Conservation (phyloP, 1,140 invertebrate genomes). For the Philotrypesis tridentata region DNA sequence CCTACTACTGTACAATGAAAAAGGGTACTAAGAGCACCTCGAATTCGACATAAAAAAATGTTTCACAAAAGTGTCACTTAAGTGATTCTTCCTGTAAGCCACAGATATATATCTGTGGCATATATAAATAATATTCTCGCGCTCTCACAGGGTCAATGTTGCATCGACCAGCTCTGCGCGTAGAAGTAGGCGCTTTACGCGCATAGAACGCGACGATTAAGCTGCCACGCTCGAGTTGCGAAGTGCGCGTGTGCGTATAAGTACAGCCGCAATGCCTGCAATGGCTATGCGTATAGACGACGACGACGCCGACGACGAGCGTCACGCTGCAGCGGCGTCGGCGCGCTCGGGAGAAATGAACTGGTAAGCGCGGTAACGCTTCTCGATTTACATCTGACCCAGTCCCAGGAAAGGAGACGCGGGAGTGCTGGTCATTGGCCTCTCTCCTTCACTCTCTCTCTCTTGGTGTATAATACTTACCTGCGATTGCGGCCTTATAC, state of each 20-base stretch:
- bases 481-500: background rate
- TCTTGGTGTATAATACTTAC: background rate
- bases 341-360: conserved; percentile 11
- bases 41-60: no score
- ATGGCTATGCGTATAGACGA: background rate
- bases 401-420: conserved; percentile 51
- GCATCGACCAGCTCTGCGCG: background rate
- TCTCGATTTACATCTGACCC: conserved; percentile 59
- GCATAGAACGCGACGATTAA: background rate
- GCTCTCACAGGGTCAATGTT: conserved; percentile 24
- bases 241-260: no score
- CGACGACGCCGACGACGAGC: background rate
- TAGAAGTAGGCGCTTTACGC: background rate
- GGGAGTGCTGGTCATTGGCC: conserved; percentile 54
- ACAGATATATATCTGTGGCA: no score
- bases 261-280: no score
- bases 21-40: no score
- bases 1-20: no score
- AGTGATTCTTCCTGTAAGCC: no score
- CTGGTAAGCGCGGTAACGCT: background rate
- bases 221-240: background rate
- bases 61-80: no score
- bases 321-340: background rate
- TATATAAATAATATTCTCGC: no score
- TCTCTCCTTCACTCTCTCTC: conserved; percentile 2